These are phyloP conservation scores for Lagocephalus sceleratus DNA, from an alignment of 2,797 vertebrate genomes.

Conservation along the genomic window DNA sequence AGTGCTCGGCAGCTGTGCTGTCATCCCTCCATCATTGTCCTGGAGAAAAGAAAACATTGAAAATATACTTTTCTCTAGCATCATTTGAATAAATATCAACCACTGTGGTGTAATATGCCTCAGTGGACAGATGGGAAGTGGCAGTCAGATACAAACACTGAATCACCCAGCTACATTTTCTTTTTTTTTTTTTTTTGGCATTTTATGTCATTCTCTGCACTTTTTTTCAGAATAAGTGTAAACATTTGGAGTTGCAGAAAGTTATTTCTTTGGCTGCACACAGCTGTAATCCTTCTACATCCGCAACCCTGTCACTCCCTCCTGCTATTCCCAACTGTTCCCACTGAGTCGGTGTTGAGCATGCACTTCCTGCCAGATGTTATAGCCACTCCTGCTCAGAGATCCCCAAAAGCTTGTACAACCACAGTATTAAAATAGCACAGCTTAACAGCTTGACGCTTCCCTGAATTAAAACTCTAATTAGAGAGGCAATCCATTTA, in stretches of 20 bases:
- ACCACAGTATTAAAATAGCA: slow-evolving; percentile 31
- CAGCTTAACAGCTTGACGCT: slow-evolving; percentile 43
- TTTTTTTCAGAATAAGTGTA: slow-evolving; percentile 11
- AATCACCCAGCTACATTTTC: background rate
- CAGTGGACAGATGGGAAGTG: slow-evolving; percentile 3
- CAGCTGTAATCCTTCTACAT: slow-evolving; percentile 45
- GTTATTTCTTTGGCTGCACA: slow-evolving; percentile 22
- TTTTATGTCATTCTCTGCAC: slow-evolving; percentile 2
- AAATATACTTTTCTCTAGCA: slow-evolving; percentile 1
- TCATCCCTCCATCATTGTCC: slow-evolving; percentile 96
- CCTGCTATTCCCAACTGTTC: slow-evolving; percentile 62
- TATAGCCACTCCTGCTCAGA: slow-evolving; percentile 44
- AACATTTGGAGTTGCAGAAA: slow-evolving; percentile 12
- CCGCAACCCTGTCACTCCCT: slow-evolving; percentile 58
- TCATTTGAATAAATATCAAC: slow-evolving; percentile 26
- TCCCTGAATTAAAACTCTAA: slow-evolving; percentile 44
- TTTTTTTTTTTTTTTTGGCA: too few species aligned
- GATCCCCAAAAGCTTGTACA: slow-evolving; percentile 28
- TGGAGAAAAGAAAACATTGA: slow-evolving; percentile 45
- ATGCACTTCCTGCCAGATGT: slow-evolving; percentile 54
- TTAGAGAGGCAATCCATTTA: slow-evolving; percentile 52
- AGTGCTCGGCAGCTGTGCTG: slow-evolving; percentile 91
- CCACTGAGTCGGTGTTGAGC: slow-evolving; percentile 32
- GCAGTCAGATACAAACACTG: slow-evolving; percentile 9
- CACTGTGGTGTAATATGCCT: slow-evolving; percentile 2